These are phyloP conservation scores for Pithys albifrons DNA, from an alignment of 2,113 vertebrate species.

Conservation along the genomic window DNA sequence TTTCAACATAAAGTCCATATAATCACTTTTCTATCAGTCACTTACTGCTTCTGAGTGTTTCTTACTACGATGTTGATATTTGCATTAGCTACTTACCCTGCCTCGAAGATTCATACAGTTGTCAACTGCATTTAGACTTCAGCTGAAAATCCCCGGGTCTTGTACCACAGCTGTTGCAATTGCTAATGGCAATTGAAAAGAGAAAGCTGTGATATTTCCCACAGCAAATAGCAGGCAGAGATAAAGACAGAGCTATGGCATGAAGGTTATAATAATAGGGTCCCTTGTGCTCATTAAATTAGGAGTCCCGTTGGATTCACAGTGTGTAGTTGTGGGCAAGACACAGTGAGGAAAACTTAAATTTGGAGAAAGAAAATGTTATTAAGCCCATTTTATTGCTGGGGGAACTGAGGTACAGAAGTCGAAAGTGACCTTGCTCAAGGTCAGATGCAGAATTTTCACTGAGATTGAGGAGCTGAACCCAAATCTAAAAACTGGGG, in stretches of 20 bases:
- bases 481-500: not conserved
- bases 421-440: constrained; percentile 4
- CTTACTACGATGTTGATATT: constrained; percentile 48
- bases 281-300: not conserved
- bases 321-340: not conserved
- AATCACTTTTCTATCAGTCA: constrained; percentile 70
- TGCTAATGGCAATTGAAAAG: not conserved
- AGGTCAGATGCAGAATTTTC: not conserved
- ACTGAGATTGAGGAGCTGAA: not conserved
- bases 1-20: constrained; percentile 66
- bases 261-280: not conserved
- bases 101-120: constrained; percentile 57
- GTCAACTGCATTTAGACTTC: constrained; percentile 38
- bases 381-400: not conserved
- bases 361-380: not conserved
- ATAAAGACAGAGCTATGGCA: not conserved
- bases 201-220: constrained; percentile 29
- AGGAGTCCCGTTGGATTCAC: not conserved
- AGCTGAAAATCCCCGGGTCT: not conserved
- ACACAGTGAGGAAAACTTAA: not conserved
- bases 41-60: constrained; percentile 59
- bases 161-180: not conserved
- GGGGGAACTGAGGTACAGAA: not conserved
- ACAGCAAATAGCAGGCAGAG: constrained; percentile 14
- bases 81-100: constrained; percentile 59